Evolutionary conservation across 2,888 invertebrate genomes (phyloP).

Genomic region (Lochmaea crataegi): DNA sequence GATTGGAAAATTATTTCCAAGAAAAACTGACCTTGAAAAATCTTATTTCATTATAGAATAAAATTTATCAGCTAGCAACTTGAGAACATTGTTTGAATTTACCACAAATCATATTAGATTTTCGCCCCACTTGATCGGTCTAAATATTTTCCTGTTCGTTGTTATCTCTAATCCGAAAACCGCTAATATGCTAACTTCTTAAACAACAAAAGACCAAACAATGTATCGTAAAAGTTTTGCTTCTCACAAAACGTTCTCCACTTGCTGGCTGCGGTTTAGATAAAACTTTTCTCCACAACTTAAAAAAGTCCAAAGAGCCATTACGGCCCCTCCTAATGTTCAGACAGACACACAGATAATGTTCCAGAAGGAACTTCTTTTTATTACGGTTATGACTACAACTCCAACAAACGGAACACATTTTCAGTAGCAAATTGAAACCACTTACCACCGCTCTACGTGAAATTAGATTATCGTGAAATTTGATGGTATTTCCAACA

Average conservation of each 20-base stretch:
- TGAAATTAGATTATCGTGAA: neutral
- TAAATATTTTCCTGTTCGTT: slow-evolving; percentile 18
- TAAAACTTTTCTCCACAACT: slow-evolving; percentile 58
- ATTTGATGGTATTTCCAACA: no score
- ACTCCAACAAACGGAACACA: neutral
- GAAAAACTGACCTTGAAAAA: no score
- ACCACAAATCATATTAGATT: neutral
- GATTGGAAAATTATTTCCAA: no score
- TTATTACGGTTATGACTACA: slow-evolving; percentile 48
- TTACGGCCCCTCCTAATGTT: slow-evolving; percentile 57
- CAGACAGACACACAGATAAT: slow-evolving; percentile 55
- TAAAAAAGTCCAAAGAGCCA: slow-evolving; percentile 58
- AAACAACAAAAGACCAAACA: slow-evolving; percentile 42
- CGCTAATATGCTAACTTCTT: slow-evolving; percentile 43
- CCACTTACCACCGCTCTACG: no score
- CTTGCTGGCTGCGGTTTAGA: slow-evolving; percentile 46
- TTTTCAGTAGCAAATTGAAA: neutral
- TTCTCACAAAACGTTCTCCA: slow-evolving; percentile 43
- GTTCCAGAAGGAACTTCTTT: slow-evolving; percentile 53
- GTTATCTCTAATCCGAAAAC: slow-evolving; percentile 39
- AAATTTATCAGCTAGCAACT: neutral
- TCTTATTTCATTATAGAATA: no score
- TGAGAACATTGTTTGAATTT: neutral
- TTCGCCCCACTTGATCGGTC: neutral
- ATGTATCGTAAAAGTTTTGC: slow-evolving; percentile 48